These are phyloP conservation scores for Opisthocomus hoazin DNA, from an alignment of 2,113 vertebrate genomes.

Conservation along the genomic window DNA sequence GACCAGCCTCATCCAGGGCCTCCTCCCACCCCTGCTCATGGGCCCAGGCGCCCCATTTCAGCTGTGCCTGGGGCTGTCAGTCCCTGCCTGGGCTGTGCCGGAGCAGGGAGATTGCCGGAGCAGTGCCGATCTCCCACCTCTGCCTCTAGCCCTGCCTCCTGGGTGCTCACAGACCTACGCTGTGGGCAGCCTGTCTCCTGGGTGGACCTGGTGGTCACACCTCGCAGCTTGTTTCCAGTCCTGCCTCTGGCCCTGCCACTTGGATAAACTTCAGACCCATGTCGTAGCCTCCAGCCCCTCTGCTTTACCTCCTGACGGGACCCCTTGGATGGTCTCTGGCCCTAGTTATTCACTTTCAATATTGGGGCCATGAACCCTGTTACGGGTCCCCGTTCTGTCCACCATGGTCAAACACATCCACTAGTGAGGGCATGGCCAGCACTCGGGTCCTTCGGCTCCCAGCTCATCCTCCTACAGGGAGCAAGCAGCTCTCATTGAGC, in stretches of 20 bases:
- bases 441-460: not conserved
- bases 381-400: not conserved
- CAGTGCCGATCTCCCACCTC: not conserved
- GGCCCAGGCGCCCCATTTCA: not conserved
- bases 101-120: too few relatives aligned
- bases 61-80: too few relatives aligned
- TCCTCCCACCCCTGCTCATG: fast-evolving
- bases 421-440: not conserved
- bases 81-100: too few relatives aligned
- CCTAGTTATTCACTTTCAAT: not conserved
- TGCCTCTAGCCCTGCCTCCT: not conserved
- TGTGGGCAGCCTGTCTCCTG: too few relatives aligned
- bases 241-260: not conserved
- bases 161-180: not conserved
- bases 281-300: not conserved
- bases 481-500: not conserved
- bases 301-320: not conserved
- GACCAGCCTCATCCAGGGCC: not conserved
- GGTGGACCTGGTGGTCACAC: not conserved
- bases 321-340: not conserved
- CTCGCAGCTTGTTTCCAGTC: not conserved
- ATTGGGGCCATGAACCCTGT: not conserved
- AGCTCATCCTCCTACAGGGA: not conserved
- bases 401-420: fast-evolving
- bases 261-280: not conserved